Percentiles rank a stretch among this genome's conserved stretches.
Evolutionary conservation across 2,113 vertebrate genomes (phyloP).

Genomic region (Pachypanchax playfairii): DNA sequence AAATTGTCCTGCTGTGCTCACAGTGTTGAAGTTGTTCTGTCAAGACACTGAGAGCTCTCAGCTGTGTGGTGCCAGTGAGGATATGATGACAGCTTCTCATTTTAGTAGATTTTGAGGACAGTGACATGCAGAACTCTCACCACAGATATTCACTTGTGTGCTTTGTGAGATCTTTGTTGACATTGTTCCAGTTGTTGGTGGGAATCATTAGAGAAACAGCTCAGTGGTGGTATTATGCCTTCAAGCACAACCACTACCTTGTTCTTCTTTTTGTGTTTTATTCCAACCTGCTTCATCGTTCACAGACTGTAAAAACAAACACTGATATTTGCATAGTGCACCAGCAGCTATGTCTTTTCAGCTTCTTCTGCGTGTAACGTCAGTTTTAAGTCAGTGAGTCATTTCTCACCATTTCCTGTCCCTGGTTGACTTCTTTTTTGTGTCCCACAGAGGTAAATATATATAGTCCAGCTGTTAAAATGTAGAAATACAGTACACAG

Average conservation of each 20-base stretch:
- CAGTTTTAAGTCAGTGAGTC: slow-evolving; percentile 39
- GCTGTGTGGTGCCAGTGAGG: slow-evolving; percentile 34
- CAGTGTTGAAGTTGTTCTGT: slow-evolving; percentile 52
- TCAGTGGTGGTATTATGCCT: not conserved
- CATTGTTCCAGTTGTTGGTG: slow-evolving; percentile 4
- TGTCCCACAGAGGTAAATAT: slow-evolving; percentile 38
- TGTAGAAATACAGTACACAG: slow-evolving; percentile 33
- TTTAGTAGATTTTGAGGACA: slow-evolving; percentile 14
- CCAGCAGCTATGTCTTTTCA: slow-evolving; percentile 7
- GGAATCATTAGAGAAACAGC: slow-evolving; percentile 12
- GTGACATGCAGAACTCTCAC: slow-evolving; percentile 20
- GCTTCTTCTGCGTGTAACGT: not conserved
- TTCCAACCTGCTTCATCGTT: slow-evolving; percentile 5
- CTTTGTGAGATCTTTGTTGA: slow-evolving; percentile 32
- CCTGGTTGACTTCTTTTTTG: slow-evolving; percentile 33
- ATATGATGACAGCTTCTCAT: not conserved
- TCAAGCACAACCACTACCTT: not conserved
- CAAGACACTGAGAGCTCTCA: slow-evolving; percentile 46
- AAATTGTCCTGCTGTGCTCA: slow-evolving; percentile 50
- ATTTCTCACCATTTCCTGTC: slow-evolving; percentile 14
- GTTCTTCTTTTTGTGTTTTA: slow-evolving; percentile 1
- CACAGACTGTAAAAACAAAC: slow-evolving; percentile 1
- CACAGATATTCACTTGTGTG: slow-evolving; percentile 32
- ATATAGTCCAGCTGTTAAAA: slow-evolving; percentile 28
- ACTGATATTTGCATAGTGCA: slow-evolving; percentile 40